Conservation (phyloP, 1,140 invertebrate species). For the Drosophila nebulosa region DNA sequence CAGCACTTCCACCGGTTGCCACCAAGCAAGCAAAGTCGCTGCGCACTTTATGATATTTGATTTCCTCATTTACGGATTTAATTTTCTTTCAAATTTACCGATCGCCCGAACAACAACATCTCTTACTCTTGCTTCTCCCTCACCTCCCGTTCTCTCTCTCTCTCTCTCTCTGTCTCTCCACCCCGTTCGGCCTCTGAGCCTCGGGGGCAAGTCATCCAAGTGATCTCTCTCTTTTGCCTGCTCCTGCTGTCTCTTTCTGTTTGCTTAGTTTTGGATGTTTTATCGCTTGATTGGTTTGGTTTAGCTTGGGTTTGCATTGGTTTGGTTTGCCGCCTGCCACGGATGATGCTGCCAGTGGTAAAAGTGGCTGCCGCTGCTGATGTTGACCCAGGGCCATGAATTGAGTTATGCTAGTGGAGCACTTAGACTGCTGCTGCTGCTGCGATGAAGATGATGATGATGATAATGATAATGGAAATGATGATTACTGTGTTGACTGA, state of each 20-base stretch:
- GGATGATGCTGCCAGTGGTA: slow-evolving; percentile 2
- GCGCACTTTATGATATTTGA: slow-evolving; percentile 78
- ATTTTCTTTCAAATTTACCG: slow-evolving; percentile 78
- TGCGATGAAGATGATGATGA: slow-evolving; percentile 12
- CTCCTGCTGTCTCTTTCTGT: slow-evolving; percentile 48
- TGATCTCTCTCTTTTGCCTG: slow-evolving; percentile 21
- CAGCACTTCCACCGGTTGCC: slow-evolving; percentile 45
- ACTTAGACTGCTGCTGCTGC: slow-evolving; percentile 21
- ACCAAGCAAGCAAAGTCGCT: slow-evolving; percentile 61
- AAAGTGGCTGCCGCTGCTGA: slow-evolving; percentile 1
- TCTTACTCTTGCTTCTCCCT: neutral
- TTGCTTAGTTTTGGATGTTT: slow-evolving; percentile 75
- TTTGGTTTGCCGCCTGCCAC: slow-evolving; percentile 58
- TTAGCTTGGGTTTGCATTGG: slow-evolving; percentile 32
- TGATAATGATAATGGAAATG: slow-evolving; percentile 36
- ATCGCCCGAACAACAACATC: slow-evolving; percentile 27
- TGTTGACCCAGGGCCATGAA: slow-evolving; percentile 62
- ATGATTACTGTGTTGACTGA: neutral
- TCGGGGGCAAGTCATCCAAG: slow-evolving; percentile 43
- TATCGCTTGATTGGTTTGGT: slow-evolving; percentile 68
- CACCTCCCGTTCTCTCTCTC: too few relatives aligned
- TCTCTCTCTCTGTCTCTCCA: too few relatives aligned
- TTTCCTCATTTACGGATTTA: slow-evolving; percentile 80
- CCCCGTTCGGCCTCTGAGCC: slow-evolving; percentile 44
- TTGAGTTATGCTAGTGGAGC: slow-evolving; percentile 59